Conservation (phyloP, 2,797 vertebrate genomes). For the Enteromius trimaculatus region DNA sequence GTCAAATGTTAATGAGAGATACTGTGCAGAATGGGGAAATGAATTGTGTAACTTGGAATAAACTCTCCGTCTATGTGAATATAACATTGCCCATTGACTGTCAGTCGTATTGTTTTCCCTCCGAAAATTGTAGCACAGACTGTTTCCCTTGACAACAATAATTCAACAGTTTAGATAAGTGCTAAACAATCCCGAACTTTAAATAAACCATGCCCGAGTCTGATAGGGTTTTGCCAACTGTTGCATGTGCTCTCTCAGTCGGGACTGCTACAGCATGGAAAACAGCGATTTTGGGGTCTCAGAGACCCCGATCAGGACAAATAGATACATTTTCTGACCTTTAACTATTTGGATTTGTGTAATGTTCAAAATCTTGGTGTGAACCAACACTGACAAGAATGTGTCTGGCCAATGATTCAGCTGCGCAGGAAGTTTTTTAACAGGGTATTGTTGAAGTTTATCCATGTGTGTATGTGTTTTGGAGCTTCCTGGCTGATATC, state of each 20-base stretch:
- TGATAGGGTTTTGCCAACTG: conserved; percentile 36
- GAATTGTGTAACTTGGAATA: conserved; percentile 64
- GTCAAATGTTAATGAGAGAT: conserved; percentile 45
- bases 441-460: conserved; percentile 31
- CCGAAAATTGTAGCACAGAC: conserved; percentile 59
- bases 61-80: conserved; percentile 56
- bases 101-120: conserved; percentile 60
- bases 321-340: neutral
- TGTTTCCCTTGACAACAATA: conserved; percentile 60
- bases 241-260: conserved; percentile 47
- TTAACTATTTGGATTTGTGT: neutral
- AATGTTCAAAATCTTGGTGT: conserved; percentile 26
- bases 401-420: conserved; percentile 45
- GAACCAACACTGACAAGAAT: conserved; percentile 43
- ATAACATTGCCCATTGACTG: conserved; percentile 59
- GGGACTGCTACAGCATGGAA: neutral
- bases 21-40: conserved; percentile 60
- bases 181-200: conserved; percentile 66
- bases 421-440: conserved; percentile 38
- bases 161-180: conserved; percentile 70
- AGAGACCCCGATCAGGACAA: neutral
- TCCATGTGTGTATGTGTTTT: conserved; percentile 35
- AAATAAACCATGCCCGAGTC: conserved; percentile 69
- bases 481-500: conserved; percentile 50
- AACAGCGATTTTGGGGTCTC: neutral